Base-by-base conservation (phyloP, 2,113 vertebrate species). In the Sisor rabdophorus region DNA sequence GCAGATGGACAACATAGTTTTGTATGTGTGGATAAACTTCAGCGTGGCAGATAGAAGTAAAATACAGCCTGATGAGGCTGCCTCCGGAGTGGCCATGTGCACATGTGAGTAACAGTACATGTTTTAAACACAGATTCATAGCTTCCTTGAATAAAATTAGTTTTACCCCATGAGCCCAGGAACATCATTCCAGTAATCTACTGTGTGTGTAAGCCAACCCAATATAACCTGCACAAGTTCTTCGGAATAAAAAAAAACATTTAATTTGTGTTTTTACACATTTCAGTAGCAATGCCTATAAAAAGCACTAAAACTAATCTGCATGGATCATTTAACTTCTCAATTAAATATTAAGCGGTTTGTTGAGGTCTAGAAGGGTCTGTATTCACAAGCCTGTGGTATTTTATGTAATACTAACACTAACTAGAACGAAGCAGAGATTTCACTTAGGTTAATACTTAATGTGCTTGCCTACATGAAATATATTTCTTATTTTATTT, bases 91-190 rank as follows among this genome's bases (percentile, higher is more conserved):
- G 80, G 76, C 61, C 83, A 79, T 83, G 76, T 80, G 83, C 84
- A 80, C 85, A 86, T 85, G 75, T 71, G 70, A 22, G 81, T 75
- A 84, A 80, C 78, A n/a, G n/a, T n/a, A n/a, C n/a, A n/a, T n/a
- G n/a, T n/a, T n/a, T n/a, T n/a, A n/a, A n/a, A n/a, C n/a, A n/a
- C n/a, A n/a, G n/a, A n/a, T n/a, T n/a, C n/a, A n/a, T 36, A 36
- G 32, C 32, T 36, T 36, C 32, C 3, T 36, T 36, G 32, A 7
- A 36, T 36, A 36, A 36, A 36, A 36, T 36, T 36, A 7, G 32
- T 83, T 82, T 80, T 19, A 84, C 84, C 85, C 82, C 56, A 80
- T 84, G 81, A 86, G 77, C 82, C 80, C 84, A 85, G 79, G 78
- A 76, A 59, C 79, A 70, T 80, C 55, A 75, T 80, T 81, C 32